These are phyloP conservation scores for Parapsyche elsis DNA, from an alignment of 1,140 invertebrate species.

Conservation along the genomic window DNA sequence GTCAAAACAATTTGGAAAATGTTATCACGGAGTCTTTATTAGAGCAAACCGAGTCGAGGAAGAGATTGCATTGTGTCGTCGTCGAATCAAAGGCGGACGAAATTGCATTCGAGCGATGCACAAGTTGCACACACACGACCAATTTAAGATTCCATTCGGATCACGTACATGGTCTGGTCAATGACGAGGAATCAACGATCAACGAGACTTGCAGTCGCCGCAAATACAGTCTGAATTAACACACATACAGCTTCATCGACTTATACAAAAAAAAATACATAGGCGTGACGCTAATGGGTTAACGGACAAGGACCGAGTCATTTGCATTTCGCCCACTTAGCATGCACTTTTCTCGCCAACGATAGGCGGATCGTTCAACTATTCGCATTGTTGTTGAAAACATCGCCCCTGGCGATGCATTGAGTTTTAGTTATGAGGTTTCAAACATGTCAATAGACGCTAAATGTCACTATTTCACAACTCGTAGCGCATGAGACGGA, in stretches of 20 bases:
- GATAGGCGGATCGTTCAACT: neutral
- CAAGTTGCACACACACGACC: neutral
- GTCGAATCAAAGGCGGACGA: neutral
- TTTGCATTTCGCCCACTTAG: neutral
- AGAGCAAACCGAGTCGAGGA: no score
- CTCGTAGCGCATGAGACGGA: no score
- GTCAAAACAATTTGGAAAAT: no score
- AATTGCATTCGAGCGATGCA: neutral
- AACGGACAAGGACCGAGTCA: neutral
- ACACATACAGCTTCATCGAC: neutral
- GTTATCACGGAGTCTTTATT: no score
- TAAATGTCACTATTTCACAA: no score
- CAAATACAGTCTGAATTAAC: neutral
- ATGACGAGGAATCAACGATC: constrained; percentile 7
- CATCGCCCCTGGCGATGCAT: neutral
- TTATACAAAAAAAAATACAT: no score
- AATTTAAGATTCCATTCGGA: constrained; percentile 1
- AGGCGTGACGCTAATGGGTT: no score
- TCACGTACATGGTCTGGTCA: neutral
- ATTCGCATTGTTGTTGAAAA: constrained; percentile 9
- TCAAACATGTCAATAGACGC: no score
- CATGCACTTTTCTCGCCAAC: neutral
- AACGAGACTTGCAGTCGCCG: constrained; percentile 7
- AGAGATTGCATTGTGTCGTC: no score
- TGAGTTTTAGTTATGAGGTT: no score